phyloP scores from a whole-genome alignment of 30 jellyfish, hydroid and myxozoan genomes.

The Phacellophora camtschatica region DNA sequence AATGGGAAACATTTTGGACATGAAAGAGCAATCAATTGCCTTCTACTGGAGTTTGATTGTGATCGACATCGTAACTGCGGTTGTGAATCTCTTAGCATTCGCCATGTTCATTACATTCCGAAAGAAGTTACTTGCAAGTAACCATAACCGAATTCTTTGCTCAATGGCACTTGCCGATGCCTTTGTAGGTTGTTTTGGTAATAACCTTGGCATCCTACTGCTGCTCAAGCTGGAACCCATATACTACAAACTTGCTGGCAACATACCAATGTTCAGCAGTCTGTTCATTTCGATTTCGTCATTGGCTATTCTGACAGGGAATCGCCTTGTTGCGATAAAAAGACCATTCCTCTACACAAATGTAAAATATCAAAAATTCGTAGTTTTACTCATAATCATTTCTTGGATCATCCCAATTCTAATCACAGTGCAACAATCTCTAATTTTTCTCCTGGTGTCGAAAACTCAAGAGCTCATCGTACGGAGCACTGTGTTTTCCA shows the following conservation, averaged over 20 bases:
- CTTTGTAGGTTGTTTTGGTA: conserved; percentile 30
- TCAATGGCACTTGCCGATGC: conserved; percentile 60
- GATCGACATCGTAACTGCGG: not conserved
- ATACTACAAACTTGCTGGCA: conserved; percentile 18
- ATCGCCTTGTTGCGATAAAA: conserved; percentile 48
- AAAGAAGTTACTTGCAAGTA: conserved; percentile 14
- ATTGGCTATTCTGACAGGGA: conserved; percentile 22
- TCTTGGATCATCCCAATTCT: conserved; percentile 42
- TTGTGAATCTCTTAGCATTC: conserved; percentile 1
- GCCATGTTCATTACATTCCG: conserved; percentile 24
- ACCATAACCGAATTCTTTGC: conserved; percentile 40
- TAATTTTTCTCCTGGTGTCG: not conserved
- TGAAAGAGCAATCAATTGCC: not conserved
- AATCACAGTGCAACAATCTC: conserved; percentile 10
- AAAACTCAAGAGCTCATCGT: not conserved
- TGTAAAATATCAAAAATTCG: not conserved
- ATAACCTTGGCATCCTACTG: conserved; percentile 26
- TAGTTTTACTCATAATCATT: not conserved
- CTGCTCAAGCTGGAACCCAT: not conserved
- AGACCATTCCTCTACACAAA: conserved; percentile 11
- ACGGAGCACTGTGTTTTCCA: conserved; percentile 8
- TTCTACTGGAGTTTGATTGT: conserved; percentile 21
- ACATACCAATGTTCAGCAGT: conserved; percentile 54
- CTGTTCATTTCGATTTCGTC: conserved; percentile 40
- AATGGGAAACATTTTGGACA: not conserved